These are phyloP conservation scores for Salvelinus alpinus DNA, from an alignment of 2,113 vertebrate genomes.

Conservation along the genomic window DNA sequence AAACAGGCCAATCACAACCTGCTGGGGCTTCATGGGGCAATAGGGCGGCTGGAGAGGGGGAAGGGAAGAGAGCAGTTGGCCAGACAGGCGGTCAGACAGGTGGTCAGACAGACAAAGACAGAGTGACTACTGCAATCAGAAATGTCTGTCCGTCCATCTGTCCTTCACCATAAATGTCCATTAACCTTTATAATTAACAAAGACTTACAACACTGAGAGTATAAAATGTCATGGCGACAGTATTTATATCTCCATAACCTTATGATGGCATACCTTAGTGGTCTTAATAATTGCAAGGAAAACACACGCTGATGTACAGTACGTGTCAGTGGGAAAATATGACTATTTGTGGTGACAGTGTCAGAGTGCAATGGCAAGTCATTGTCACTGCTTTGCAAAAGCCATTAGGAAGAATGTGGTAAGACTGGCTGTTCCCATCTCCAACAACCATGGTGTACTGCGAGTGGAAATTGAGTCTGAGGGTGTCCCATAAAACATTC, in stretches of 20 bases:
- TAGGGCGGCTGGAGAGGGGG: background rate
- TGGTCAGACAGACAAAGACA: slow-evolving; percentile 39
- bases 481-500: slow-evolving; percentile 58
- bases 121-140: slow-evolving; percentile 23
- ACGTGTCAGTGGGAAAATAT: slow-evolving; percentile 1
- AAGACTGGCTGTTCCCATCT: background rate
- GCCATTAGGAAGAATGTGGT: slow-evolving; percentile 22
- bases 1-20: slow-evolving; percentile 49
- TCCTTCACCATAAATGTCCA: slow-evolving; percentile 44
- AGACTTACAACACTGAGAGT: no score
- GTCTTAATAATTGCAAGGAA: background rate
- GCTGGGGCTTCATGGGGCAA: background rate
- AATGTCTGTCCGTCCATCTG: slow-evolving; percentile 19
- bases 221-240: no score
- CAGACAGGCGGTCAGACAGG: slow-evolving; percentile 25
- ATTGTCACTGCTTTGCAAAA: slow-evolving; percentile 39
- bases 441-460: slow-evolving; percentile 32
- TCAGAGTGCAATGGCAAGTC: slow-evolving; percentile 1
- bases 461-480: slow-evolving; percentile 56
- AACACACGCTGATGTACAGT: background rate
- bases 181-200: background rate
- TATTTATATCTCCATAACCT: no score
- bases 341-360: slow-evolving; percentile 25
- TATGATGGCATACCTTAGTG: no score
- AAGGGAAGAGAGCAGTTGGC: slow-evolving; percentile 32